These are phyloP conservation scores for Heterotis niloticus DNA, from an alignment of 2,113 vertebrate species.

Conservation along the genomic window DNA sequence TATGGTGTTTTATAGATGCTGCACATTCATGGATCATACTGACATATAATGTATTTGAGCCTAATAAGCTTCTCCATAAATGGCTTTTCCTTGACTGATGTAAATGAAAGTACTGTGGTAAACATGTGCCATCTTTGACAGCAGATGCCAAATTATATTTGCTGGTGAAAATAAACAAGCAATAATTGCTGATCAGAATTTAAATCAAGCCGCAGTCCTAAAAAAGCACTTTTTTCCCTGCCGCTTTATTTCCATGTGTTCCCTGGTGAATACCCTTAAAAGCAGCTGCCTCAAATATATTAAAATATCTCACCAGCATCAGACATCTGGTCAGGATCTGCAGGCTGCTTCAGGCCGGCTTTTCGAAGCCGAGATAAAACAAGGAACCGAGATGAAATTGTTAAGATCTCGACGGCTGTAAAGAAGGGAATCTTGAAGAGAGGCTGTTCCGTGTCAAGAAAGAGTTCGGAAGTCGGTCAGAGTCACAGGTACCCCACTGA, in stretches of 20 bases:
- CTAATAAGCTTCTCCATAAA: no score
- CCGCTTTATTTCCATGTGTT: neutral
- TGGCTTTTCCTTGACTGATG: neutral
- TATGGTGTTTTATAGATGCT: neutral
- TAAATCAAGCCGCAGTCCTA: neutral
- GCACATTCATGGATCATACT: neutral
- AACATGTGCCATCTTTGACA: neutral
- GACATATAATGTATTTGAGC: no score
- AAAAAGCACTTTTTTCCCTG: neutral
- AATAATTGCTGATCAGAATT: neutral
- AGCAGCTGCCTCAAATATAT: neutral
- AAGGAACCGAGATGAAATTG: neutral
- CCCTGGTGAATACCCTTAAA: neutral
- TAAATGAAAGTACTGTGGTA: neutral
- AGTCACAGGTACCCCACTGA: no score
- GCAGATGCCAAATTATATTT: neutral
- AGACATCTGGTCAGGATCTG: slow-evolving; percentile 4
- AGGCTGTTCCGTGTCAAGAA: no score
- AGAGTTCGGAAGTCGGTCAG: no score
- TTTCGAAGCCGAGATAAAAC: slow-evolving; percentile 7
- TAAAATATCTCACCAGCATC: slow-evolving; percentile 14
- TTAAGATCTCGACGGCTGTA: slow-evolving; percentile 13
- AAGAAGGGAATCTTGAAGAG: neutral
- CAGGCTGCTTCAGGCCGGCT: neutral
- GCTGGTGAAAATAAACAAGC: neutral